Conservation (phyloP, 2,113 vertebrate species). For the Loxodonta africana region DNA sequence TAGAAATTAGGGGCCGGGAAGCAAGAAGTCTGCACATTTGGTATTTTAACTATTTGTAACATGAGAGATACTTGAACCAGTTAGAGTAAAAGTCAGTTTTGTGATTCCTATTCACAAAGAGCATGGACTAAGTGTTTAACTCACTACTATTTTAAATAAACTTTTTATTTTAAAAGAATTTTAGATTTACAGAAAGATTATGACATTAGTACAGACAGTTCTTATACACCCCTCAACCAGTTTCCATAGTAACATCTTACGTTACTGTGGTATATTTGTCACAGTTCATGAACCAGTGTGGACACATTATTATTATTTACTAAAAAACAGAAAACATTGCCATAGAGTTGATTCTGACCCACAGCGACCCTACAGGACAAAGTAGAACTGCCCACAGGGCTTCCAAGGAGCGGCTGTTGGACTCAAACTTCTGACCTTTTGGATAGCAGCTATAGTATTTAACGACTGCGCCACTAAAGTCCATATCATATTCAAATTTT, state of each 20-base stretch:
- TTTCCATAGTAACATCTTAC: not conserved
- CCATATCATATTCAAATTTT: not conserved
- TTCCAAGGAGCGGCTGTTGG: too few relatives aligned
- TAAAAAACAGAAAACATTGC: too few relatives aligned
- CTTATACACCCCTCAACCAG: not conserved
- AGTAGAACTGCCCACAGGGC: too few relatives aligned
- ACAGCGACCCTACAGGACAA: not conserved
- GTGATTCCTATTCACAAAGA: not conserved
- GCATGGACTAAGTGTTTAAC: not conserved
- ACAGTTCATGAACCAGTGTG: too few relatives aligned
- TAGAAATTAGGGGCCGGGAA: not conserved
- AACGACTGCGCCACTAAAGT: not conserved
- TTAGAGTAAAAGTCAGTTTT: not conserved
- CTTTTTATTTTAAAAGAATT: constrained; percentile 1
- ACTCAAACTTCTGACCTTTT: too few relatives aligned
- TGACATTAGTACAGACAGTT: not conserved
- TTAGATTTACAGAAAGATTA: not conserved
- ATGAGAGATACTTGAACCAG: not conserved
- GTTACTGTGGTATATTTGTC: not conserved
- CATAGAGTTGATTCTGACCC: not conserved
- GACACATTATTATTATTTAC: too few relatives aligned
- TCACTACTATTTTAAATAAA: not conserved
- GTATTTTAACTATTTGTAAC: constrained; percentile 29
- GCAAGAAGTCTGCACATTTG: not conserved
- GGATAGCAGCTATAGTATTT: too few relatives aligned